A percentile compares a stretch with the other conserved stretches of the same genome.
Conservation (phyloP, 2,797 vertebrate species). For the Tenualosa ilisha region DNA sequence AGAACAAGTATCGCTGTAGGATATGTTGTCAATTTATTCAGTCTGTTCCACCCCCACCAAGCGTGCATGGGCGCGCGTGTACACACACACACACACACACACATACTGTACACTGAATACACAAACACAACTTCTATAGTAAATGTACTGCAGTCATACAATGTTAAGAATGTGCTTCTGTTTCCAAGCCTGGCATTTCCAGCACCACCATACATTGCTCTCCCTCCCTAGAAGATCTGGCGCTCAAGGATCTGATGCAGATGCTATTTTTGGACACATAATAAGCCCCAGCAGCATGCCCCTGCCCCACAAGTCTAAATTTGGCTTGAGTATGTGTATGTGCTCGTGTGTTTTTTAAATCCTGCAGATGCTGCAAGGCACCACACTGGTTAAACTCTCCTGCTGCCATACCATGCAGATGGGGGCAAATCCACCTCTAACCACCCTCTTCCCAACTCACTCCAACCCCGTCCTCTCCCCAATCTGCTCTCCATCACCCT, state of each 20-base stretch:
- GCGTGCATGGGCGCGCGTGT: too few relatives aligned
- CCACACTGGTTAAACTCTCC: constrained; percentile 60
- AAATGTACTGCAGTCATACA: neutral
- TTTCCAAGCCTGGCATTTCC: neutral
- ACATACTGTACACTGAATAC: neutral
- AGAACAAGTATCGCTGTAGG: neutral
- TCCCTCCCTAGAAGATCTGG: neutral
- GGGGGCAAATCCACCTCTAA: neutral
- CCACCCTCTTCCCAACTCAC: neutral
- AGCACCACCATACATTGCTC: neutral
- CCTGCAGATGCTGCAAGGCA: constrained; percentile 57
- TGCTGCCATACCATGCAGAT: constrained; percentile 10
- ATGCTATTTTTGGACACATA: constrained; percentile 9
- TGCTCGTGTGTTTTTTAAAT: constrained; percentile 28
- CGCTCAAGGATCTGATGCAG: constrained; percentile 12
- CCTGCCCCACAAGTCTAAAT: constrained; percentile 45
- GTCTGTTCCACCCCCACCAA: neutral
- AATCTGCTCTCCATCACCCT: neutral
- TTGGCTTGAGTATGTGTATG: constrained; percentile 32
- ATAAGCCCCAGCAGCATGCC: neutral
- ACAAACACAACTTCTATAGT: neutral
- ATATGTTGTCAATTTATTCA: constrained; percentile 4
- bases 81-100: constrained; percentile 2
- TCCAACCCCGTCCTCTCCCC: neutral
- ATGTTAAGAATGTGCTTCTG: neutral